A percentile compares a stretch with the other conserved stretches of the same genome.
These are phyloP conservation scores for Hoplodrina blanda DNA, from an alignment of 2,888 invertebrate genomes.

Conservation along the genomic window DNA sequence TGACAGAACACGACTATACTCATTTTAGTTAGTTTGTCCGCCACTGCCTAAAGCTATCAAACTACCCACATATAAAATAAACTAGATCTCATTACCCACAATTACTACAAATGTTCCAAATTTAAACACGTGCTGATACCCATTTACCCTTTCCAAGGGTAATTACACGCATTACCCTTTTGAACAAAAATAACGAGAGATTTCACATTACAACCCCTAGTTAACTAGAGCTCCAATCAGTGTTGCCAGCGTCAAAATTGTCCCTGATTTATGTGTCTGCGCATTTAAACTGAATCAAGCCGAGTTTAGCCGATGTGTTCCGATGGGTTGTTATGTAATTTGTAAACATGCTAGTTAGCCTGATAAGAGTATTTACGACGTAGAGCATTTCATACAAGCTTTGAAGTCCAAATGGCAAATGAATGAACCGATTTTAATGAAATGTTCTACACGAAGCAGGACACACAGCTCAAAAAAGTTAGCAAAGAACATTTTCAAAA, in stretches of 20 bases:
- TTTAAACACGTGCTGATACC: conserved; percentile 45
- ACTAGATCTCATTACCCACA: conserved; percentile 34
- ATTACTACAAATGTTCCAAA: conserved; percentile 42
- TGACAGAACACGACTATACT: neutral
- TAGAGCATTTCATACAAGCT: too few species aligned
- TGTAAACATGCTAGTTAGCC: too few species aligned
- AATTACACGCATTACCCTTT: conserved; percentile 45
- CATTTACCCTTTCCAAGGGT: conserved; percentile 43
- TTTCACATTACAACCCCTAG: conserved; percentile 52
- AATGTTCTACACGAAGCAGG: too few species aligned
- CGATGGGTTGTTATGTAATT: neutral
- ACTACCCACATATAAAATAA: conserved; percentile 28
- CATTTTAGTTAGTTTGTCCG: neutral
- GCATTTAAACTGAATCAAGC: conserved; percentile 70
- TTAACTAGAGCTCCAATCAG: conserved; percentile 71
- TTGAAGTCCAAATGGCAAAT: too few species aligned
- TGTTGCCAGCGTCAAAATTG: conserved; percentile 74
- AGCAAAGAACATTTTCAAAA: too few species aligned
- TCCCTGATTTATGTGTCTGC: conserved; percentile 84
- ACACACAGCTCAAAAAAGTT: too few species aligned
- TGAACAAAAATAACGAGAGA: conserved; percentile 55
- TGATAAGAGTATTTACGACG: too few species aligned
- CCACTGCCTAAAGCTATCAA: conserved; percentile 15
- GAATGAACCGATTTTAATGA: too few species aligned
- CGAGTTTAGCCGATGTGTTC: conserved; percentile 15